Conservation (phyloP, 2,888 invertebrate species). For the Agonopterix heracliana region DNA sequence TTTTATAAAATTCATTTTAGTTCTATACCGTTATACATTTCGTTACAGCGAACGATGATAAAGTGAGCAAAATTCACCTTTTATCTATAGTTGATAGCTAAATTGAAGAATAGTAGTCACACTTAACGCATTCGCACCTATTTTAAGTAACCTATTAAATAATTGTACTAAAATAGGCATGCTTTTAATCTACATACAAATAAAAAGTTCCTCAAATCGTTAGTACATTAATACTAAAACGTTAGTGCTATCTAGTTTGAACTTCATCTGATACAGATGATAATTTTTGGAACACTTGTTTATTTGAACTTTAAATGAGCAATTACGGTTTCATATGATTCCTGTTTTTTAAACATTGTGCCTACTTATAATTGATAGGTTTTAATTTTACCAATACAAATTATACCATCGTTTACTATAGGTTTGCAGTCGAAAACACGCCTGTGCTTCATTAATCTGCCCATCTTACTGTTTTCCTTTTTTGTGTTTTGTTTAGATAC, state of each 20-base stretch:
- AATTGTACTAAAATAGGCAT: constrained; percentile 75
- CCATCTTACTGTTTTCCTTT: too few species aligned
- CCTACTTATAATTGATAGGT: too few species aligned
- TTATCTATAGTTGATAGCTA: too few species aligned
- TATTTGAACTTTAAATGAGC: constrained; percentile 64
- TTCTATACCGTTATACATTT: too few species aligned
- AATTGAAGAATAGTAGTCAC: constrained; percentile 29
- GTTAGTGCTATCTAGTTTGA: constrained; percentile 55
- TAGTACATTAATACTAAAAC: constrained; percentile 57
- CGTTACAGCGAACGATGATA: too few species aligned
- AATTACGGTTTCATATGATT: constrained; percentile 33
- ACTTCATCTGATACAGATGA: constrained; percentile 74
- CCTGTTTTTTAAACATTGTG: not conserved
- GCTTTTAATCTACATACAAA: constrained; percentile 58
- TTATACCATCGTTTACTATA: too few species aligned
- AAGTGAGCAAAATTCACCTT: too few species aligned
- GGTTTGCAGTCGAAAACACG: too few species aligned
- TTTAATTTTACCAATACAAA: too few species aligned
- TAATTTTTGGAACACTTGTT: constrained; percentile 47
- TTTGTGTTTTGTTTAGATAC: too few species aligned
- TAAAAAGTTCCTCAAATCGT: constrained; percentile 53
- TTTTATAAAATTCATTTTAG: too few species aligned
- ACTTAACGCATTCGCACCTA: constrained; percentile 55
- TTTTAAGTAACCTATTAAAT: constrained; percentile 57
- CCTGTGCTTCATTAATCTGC: too few species aligned